Percentiles rank a stretch among this genome's conserved stretches.
Conservation (phyloP, 2,113 vertebrate species). For the Chaetura pelagica region DNA sequence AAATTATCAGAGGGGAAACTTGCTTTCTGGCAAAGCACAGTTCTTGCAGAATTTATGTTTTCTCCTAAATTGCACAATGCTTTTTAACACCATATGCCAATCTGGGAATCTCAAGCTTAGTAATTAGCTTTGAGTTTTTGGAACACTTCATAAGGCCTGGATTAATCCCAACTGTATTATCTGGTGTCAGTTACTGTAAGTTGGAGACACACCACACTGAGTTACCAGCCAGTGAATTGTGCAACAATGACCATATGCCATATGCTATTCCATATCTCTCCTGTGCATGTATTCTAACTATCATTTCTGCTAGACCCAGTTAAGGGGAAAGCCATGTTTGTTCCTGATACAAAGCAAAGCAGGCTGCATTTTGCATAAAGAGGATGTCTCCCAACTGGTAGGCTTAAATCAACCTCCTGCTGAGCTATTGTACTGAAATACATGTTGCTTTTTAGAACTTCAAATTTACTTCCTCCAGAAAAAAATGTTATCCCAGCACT, state of each 20-base stretch:
- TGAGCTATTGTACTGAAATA: not conserved
- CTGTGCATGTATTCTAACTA: not conserved
- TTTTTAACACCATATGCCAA: constrained; percentile 42
- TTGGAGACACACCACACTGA: not conserved
- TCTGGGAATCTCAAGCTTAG: not conserved
- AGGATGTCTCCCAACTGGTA: not conserved
- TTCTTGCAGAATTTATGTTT: constrained; percentile 15
- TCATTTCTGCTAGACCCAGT: not conserved
- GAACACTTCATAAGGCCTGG: constrained; percentile 23
- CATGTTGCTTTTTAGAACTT: not conserved
- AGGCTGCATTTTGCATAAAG: not conserved
- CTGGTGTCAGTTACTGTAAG: constrained; percentile 43
- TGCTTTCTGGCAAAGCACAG: not conserved
- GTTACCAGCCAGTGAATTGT: constrained; percentile 20
- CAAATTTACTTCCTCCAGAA: not conserved
- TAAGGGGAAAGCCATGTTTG: not conserved
- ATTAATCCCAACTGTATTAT: constrained; percentile 52
- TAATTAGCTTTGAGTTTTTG: constrained; percentile 57
- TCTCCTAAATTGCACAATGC: not conserved
- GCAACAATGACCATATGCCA: not conserved
- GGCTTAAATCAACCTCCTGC: not conserved
- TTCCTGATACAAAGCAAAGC: not conserved
- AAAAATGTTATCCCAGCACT: not conserved
- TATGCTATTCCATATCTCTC: not conserved
- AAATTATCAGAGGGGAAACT: not conserved